Percentiles rank a stretch among this genome's conserved stretches.
Evolutionary conservation across 1,140 invertebrate genomes (phyloP).

Genomic region (Drosophila melanica): DNA sequence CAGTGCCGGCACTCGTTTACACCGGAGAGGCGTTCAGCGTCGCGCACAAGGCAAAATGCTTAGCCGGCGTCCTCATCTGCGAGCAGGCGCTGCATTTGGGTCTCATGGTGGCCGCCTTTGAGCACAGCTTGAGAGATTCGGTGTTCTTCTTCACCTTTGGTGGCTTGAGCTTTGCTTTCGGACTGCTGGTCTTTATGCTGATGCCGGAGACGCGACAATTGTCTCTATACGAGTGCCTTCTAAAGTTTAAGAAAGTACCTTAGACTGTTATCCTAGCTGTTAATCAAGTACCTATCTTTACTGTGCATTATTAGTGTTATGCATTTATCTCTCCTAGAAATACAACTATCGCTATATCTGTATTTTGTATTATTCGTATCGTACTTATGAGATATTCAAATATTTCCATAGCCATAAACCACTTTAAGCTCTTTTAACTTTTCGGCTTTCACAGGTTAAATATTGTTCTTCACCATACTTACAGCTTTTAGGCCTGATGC

Average conservation of each 20-base stretch:
- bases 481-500: not conserved
- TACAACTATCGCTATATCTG: constrained; percentile 8
- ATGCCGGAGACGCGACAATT: constrained; percentile 72
- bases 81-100: constrained; percentile 67
- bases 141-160: constrained; percentile 73
- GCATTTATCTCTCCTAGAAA: constrained; percentile 38
- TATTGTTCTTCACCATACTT: not conserved
- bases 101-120: constrained; percentile 58
- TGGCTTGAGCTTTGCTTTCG: constrained; percentile 59
- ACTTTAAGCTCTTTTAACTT: not conserved
- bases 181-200: constrained; percentile 62
- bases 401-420: not conserved
- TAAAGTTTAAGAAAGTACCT: constrained; percentile 75
- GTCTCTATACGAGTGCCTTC: constrained; percentile 71
- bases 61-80: constrained; percentile 59
- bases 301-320: constrained; percentile 40
- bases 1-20: constrained; percentile 67
- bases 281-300: constrained; percentile 28
- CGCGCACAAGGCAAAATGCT: constrained; percentile 59
- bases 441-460: not conserved
- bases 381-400: not conserved
- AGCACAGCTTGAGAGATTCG: constrained; percentile 52
- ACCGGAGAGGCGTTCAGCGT: constrained; percentile 71
- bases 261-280: constrained; percentile 19
- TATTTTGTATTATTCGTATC: not conserved